Evolutionary conservation across 2,888 invertebrate genomes (phyloP).

Genomic region (Harpalus rufipes): DNA sequence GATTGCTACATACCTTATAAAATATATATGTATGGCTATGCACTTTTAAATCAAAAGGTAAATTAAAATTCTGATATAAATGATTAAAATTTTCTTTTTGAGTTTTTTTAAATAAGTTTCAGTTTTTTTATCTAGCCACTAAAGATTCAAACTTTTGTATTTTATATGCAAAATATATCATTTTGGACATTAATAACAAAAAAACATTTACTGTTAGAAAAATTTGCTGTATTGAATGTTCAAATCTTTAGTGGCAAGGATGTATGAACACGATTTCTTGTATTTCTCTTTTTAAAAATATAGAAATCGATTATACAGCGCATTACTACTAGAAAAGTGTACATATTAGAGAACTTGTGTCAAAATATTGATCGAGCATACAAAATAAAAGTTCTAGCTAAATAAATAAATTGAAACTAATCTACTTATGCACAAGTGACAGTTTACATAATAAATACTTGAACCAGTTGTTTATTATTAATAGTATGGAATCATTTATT

Average conservation of each 20-base stretch:
- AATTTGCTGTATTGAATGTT: background rate
- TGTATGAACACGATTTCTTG: constrained; percentile 47
- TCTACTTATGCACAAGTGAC: constrained; percentile 58
- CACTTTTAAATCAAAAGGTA: background rate
- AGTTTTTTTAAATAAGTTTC: constrained; percentile 15
- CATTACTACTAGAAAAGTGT: constrained; percentile 57
- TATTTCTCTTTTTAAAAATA: constrained; percentile 27
- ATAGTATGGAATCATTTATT: constrained; percentile 66
- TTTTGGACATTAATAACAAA: background rate
- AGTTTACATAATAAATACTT: constrained; percentile 64
- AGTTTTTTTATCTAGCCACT: background rate
- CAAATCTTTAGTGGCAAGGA: background rate
- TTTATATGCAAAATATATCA: background rate
- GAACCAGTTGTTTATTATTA: constrained; percentile 63
- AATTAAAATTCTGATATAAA: constrained; percentile 20
- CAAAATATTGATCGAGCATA: constrained; percentile 42
- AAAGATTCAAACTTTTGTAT: background rate
- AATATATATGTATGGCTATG: constrained; percentile 54
- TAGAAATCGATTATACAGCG: constrained; percentile 31
- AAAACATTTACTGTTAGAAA: background rate
- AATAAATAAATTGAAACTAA: constrained; percentile 61
- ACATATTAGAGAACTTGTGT: constrained; percentile 55
- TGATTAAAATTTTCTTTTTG: background rate
- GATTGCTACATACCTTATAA: constrained; percentile 52
- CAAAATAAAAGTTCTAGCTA: constrained; percentile 60